Evolutionary conservation across 2,888 invertebrate species (phyloP), one percentile per base, ranked within the genome.

Genomic region (Amiota communis): DNA sequence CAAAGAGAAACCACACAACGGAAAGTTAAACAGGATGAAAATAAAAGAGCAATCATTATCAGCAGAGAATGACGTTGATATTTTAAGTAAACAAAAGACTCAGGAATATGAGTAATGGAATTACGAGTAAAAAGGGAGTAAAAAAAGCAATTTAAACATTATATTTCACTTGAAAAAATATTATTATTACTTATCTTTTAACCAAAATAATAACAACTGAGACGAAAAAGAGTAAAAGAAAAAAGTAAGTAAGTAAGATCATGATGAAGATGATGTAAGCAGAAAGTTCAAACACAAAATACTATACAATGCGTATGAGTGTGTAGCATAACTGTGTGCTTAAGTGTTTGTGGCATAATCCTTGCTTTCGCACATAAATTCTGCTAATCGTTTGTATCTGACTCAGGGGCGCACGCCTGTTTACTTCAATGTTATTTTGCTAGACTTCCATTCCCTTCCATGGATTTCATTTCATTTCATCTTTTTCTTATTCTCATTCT

Each of bases 311-410:
- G 23, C 23, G 23, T 23, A 23, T 59, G 59, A 11, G 3, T 15
- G 9, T 63, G 36, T 63, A 10, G n/a, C 48, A 12, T 63, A 8
- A 48, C 9, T 15, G 17, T 48, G 48, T 48, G n/a, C 15, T 46
- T 64, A 15, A 47, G n/a, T 48, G 49, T 48, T 47, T 48, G 48
- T 65, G 48, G 17, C 15, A 17, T 65, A 65, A 65, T 48, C 65
- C 65, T 65, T 65, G 64, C 64, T 64, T 64, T 64, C 48, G 20
- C 65, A 75, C 77, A 81, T 85, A 83, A 83, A 85, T 83, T 77
- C 81, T 83, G 83, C 83, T 83, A 83, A 85, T 83, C 83, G 82
- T 78, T 77, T 46, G 48, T 11, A 65, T 65, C 65, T 65, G 65
- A 65, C 65, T 47, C 36, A 36, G 36, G 6, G 36, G 36, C 36